Base-by-base conservation (phyloP, 2,797 vertebrate species). In the Pantherophis alleghaniensis region DNA sequence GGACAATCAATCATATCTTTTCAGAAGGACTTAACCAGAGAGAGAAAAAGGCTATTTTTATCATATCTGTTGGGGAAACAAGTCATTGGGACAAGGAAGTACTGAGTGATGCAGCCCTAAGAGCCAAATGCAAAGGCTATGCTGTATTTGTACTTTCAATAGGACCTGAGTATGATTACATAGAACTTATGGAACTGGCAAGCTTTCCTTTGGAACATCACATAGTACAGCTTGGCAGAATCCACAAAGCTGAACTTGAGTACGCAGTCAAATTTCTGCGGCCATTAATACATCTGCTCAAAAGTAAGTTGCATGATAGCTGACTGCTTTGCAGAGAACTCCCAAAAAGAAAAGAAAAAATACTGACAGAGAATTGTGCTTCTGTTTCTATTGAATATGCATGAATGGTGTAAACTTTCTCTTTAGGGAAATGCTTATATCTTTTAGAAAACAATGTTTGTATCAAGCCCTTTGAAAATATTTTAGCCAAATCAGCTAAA, bases 101-200 rank as follows among this genome's bases (percentile, higher is more conserved):
- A 37, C 93, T 98, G 79, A 95, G 83, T 87, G 95, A 95, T 91
- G 95, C 95, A 56, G 92, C 97, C 20, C 92, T 96, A 79, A 91
- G 95, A 92, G 97, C 97, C 93, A 98, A 97, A 42, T 98, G 98
- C 86, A 0, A 79, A 89, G 98, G 97, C 0, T 97, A 96, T 69
- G 92, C 95, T 13, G 11, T 98, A 0, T 97, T 98, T 93, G 96
- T 96, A 56, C 89, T 98, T 89, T 98, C 96, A 32, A 69, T 97
- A 5, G 74, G 74, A 20, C 37, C 37, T 13, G 53, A 93, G 7
- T 96, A 95, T 95, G 94, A 95, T 42, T 88, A 95, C 66, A 93
- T 90, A 28, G 96, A 97, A 86, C 92, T 98, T 59, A 96, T 94
- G 74, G 95, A 97, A 5, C 92, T 98, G 13, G 94, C 97, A 87